Conservation (phyloP, 1,140 invertebrate species). For the Anastatus disparis region DNA sequence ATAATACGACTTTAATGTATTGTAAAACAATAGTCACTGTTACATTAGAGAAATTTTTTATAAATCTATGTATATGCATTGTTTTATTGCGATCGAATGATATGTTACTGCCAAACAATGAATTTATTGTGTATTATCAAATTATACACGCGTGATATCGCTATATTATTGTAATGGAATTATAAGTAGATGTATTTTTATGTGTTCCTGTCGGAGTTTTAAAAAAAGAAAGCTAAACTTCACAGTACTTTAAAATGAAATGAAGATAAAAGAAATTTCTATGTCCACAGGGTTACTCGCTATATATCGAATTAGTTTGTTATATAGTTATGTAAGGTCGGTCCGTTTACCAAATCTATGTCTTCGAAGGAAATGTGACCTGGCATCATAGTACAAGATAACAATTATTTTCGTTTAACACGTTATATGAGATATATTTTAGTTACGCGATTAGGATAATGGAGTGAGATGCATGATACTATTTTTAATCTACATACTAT, state of each 20-base stretch:
- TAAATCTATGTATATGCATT: not conserved
- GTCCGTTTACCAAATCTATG: conserved; percentile 17
- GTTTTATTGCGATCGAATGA: conserved; percentile 5
- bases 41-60: too few species aligned
- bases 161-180: conserved; percentile 9
- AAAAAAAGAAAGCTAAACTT: not conserved
- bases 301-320: conserved; percentile 29
- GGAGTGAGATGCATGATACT: too few species aligned
- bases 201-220: conserved; percentile 22
- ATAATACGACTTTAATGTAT: too few species aligned
- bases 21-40: too few species aligned
- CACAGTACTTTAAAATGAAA: conserved; percentile 10
- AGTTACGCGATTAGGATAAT: conserved; percentile 40
- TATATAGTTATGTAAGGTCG: conserved; percentile 21
- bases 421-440: conserved; percentile 46
- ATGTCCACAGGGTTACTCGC: conserved; percentile 28
- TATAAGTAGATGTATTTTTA: conserved; percentile 20
- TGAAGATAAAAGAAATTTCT: not conserved
- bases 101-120: conserved; percentile 13
- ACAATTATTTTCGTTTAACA: conserved; percentile 44
- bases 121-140: not conserved
- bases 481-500: too few species aligned
- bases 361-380: conserved; percentile 15
- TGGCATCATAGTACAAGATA: conserved; percentile 45
- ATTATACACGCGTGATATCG: conserved; percentile 1